Conservation (phyloP, 2,113 vertebrate genomes). For the Oceanodroma tethys region DNA sequence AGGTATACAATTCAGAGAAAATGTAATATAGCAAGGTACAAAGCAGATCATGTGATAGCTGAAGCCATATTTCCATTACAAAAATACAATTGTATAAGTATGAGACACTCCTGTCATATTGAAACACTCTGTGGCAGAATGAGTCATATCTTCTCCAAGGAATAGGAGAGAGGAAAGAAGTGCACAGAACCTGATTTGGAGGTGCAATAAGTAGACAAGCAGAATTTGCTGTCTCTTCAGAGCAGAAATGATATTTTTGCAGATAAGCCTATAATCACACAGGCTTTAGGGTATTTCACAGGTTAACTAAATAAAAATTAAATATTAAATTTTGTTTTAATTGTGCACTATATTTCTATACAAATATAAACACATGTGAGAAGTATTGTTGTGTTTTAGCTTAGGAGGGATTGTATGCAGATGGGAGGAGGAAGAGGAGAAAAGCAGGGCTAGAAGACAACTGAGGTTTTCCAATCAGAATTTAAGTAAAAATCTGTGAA, state of each 20-base stretch:
- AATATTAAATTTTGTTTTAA: neutral
- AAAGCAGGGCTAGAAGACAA: neutral
- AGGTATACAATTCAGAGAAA: neutral
- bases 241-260: neutral
- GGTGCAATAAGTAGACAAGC: neutral
- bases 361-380: neutral
- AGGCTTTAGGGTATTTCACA: neutral
- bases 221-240: neutral
- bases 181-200: neutral
- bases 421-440: neutral
- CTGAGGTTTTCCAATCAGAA: neutral
- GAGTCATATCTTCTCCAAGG: neutral
- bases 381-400: neutral
- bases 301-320: neutral
- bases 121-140: neutral
- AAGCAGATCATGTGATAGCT: neutral
- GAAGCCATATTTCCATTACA: neutral
- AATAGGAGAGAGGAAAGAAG: neutral
- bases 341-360: neutral
- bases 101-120: neutral
- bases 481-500: neutral
- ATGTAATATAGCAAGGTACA: neutral
- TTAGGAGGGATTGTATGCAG: neutral
- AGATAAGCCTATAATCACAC: neutral
- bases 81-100: neutral